Base-by-base conservation (phyloP, 1,140 invertebrate genomes). In the Cydia splendana region DNA sequence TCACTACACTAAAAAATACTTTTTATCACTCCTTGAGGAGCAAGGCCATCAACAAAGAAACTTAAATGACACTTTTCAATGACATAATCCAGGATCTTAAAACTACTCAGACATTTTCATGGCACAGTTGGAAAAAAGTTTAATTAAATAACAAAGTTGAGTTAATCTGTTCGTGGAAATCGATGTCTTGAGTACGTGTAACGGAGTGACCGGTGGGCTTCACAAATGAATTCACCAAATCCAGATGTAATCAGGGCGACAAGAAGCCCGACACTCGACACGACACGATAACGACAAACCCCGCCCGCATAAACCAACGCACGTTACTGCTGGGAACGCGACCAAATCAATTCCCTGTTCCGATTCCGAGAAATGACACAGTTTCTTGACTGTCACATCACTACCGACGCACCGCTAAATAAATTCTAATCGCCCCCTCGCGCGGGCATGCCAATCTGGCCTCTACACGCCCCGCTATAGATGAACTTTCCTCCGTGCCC, bases 311-410 rank as follows among this genome's bases (percentile, higher is more conserved):
- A 92, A 93, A 93, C 84, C 86, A 89, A 79, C 77, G 71, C 79
- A 91, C 84, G 82, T 93, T 86, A 93, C 89, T 89, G 91, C 90
- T 84, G 88, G 84, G 87, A 88, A 88, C 84, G 83, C 87, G 84
- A 90, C 87, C 82, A 90, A 92, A 92, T 92, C 91, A 91, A 93
- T 91, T 90, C 88, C 87, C 87, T 84, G 89, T 90, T 87, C 91
- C 90, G 90, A 92, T 93, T 93, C 91, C 82, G 83, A 90, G 91
- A 93, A 93, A 79, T 92, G 88, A 92, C 89, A 93, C 90, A 93
- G 87, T 93, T 93, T 91, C 87, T 91, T 87, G 87, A 91, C 84
- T 93, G 91, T 93, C 91, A 87, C 91, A 91, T 92, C 91, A 92
- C 91, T 93, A 93, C 91, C 87, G 89, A 89, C 85, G 82, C 84